A percentile compares a stretch with the other conserved stretches of the same genome.
phyloP scores from a whole-genome alignment of 2,888 invertebrate species.

The Heliconius ismenius region DNA sequence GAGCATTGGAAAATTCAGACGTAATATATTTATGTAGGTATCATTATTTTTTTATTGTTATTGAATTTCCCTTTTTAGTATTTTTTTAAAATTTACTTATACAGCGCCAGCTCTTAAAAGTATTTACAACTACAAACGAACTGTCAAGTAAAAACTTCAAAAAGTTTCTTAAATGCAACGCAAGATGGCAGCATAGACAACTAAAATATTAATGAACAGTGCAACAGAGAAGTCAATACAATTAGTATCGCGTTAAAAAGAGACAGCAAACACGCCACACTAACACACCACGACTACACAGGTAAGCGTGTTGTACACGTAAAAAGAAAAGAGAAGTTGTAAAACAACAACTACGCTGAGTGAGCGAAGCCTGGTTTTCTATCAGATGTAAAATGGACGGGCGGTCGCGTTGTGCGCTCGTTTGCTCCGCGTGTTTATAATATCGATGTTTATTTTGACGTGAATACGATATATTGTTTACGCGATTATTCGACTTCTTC shows the following conservation, averaged over 20 bases:
- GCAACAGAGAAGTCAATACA: constrained; percentile 54
- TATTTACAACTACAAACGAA: constrained; percentile 14
- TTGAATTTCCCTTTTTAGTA: not conserved
- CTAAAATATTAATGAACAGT: constrained; percentile 57
- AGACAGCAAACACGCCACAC: constrained; percentile 48
- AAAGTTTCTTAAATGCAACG: constrained; percentile 16
- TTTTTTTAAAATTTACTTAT: not conserved
- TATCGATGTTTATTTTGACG: constrained; percentile 80
- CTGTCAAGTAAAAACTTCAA: not conserved
- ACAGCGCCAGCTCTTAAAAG: constrained; percentile 32
- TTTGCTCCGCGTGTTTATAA: constrained; percentile 77
- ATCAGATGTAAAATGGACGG: constrained; percentile 82
- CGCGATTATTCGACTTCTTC: constrained; percentile 76
- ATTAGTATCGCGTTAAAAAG: constrained; percentile 49
- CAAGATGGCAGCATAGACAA: constrained; percentile 59
- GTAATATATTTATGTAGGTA: not conserved
- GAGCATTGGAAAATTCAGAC: not conserved
- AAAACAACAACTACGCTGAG: constrained; percentile 74
- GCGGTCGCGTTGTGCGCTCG: constrained; percentile 78
- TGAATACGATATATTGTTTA: constrained; percentile 76
- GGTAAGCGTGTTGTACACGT: constrained; percentile 63
- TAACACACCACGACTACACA: constrained; percentile 57
- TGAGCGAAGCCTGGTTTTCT: constrained; percentile 67
- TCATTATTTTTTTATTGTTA: not conserved
- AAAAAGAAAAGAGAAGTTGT: constrained; percentile 82